A percentile compares a stretch with the other conserved stretches of the same genome.
Conservation (phyloP, 2,797 vertebrate genomes). For the Chanos chanos region DNA sequence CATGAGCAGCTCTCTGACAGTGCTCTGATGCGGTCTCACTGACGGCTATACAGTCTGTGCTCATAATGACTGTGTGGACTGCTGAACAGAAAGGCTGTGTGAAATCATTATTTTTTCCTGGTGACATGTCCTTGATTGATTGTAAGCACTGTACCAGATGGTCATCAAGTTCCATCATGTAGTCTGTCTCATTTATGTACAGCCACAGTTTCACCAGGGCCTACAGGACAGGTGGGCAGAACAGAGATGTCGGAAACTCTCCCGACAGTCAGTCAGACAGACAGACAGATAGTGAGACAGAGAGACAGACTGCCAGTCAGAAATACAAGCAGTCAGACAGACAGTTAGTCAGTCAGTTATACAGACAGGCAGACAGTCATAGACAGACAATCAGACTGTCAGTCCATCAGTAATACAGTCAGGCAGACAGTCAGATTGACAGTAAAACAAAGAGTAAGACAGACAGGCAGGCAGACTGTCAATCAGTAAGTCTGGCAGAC, state of each 20-base stretch:
- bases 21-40: too few species aligned
- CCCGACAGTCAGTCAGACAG: too few species aligned
- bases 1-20: too few species aligned
- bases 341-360: background rate
- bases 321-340: slow-evolving; percentile 8
- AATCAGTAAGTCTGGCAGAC: slow-evolving; percentile 6
- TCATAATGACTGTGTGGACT: background rate
- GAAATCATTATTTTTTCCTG: slow-evolving; percentile 51
- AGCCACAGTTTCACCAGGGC: slow-evolving; percentile 46
- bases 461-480: slow-evolving; percentile 1
- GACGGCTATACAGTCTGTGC: background rate
- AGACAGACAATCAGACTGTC: slow-evolving; percentile 1
- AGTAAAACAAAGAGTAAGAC: background rate
- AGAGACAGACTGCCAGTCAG: background rate
- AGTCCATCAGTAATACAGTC: background rate
- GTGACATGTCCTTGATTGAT: slow-evolving; percentile 69
- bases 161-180: slow-evolving; percentile 71
- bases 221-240: slow-evolving; percentile 28
- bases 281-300: too few species aligned
- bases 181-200: slow-evolving; percentile 66
- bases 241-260: slow-evolving; percentile 28
- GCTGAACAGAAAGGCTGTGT: slow-evolving; percentile 38
- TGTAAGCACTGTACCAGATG: slow-evolving; percentile 65
- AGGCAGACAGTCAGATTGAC: too few species aligned
- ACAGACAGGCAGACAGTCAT: background rate